Evolutionary conservation across 1,140 invertebrate genomes (phyloP).

Genomic region (Kradibia gibbosae): DNA sequence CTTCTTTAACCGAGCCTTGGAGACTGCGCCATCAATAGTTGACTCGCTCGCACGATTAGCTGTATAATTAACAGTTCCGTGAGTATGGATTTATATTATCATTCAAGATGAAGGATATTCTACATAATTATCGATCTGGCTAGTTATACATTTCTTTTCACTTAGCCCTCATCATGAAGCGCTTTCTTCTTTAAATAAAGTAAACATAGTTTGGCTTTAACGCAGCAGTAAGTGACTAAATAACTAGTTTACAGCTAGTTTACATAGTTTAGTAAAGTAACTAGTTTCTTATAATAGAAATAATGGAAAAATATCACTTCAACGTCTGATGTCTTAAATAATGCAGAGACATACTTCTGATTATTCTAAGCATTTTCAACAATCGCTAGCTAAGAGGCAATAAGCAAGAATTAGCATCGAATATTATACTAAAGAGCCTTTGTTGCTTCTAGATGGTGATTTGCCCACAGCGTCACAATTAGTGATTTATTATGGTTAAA

Average conservation of each 20-base stretch:
- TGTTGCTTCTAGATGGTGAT: no score
- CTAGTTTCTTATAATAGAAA: neutral
- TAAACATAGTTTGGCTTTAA: neutral
- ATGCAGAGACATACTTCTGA: neutral
- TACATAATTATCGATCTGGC: conserved; percentile 14
- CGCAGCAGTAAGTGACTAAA: neutral
- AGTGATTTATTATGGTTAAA: neutral
- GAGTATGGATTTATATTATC: neutral
- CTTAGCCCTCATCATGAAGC: neutral
- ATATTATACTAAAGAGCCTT: no score
- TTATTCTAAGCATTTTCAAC: neutral
- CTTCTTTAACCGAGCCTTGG: neutral
- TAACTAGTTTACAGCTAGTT: no score
- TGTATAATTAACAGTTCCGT: conserved; percentile 21
- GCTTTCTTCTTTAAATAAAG: neutral
- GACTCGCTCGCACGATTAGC: conserved; percentile 28
- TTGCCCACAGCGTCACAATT: no score
- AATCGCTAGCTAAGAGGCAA: neutral
- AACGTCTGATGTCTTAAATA: no score
- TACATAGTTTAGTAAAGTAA: neutral
- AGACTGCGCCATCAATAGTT: neutral
- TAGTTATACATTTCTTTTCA: conserved; percentile 20
- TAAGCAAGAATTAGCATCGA: neutral
- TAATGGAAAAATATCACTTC: neutral
- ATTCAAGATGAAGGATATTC: neutral